phyloP scores from a whole-genome alignment of 2,888 invertebrate genomes.

The Meliscaeva auricollis region DNA sequence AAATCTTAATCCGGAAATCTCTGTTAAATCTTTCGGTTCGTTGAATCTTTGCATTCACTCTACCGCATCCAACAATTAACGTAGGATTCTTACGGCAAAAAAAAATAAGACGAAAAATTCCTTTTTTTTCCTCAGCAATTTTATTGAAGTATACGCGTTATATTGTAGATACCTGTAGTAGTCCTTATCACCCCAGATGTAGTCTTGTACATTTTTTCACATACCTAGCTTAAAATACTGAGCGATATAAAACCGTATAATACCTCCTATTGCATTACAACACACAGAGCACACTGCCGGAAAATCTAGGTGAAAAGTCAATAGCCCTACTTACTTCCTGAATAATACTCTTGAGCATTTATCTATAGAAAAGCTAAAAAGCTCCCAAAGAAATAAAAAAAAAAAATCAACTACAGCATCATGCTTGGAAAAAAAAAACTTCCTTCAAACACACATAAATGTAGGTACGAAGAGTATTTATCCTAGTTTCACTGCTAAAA shows the following conservation, averaged over 20 bases:
- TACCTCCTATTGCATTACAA: not conserved
- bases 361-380: constrained; percentile 9
- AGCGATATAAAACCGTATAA: constrained; percentile 11
- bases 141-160: constrained; percentile 41
- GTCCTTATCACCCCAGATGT: constrained; percentile 9
- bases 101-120: not conserved
- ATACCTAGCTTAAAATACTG: not conserved
- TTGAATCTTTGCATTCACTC: constrained; percentile 43
- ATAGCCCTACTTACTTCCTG: constrained; percentile 67
- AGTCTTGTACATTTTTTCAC: not conserved
- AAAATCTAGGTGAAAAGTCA: constrained; percentile 69
- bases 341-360: constrained; percentile 38
- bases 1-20: constrained; percentile 51
- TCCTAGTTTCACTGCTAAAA: constrained; percentile 40
- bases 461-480: not conserved
- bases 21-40: constrained; percentile 36
- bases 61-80: constrained; percentile 29
- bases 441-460: not conserved
- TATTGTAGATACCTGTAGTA: constrained; percentile 1
- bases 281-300: constrained; percentile 29
- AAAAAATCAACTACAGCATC: constrained; percentile 10
- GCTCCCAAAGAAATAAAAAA: not conserved
- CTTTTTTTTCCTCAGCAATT: constrained; percentile 13
- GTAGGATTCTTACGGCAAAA: not conserved
- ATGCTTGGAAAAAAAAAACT: constrained; percentile 4